A percentile compares a stretch with the other conserved stretches of the same genome.
Evolutionary conservation across 2,113 vertebrate species (phyloP).

Genomic region (Genyomyrus donnyi): DNA sequence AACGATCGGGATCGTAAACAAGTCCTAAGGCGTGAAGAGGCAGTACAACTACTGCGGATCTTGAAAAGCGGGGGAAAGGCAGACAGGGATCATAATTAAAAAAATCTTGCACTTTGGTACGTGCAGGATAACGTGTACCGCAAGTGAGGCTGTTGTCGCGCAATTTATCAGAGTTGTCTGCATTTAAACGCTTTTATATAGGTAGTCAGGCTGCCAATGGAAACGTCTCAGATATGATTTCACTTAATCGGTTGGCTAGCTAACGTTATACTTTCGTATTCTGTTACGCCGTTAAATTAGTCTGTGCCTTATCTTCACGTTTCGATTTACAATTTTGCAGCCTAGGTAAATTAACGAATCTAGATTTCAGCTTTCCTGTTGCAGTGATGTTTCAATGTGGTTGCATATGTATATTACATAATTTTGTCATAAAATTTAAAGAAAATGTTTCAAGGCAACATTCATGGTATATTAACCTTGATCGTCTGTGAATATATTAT

Average conservation of each 20-base stretch:
- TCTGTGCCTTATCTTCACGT: background rate
- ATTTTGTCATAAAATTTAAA: background rate
- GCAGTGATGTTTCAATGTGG: background rate
- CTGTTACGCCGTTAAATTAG: background rate
- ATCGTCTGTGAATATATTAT: background rate
- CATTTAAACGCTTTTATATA: background rate
- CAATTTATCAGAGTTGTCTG: background rate
- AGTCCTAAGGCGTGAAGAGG: constrained; percentile 48
- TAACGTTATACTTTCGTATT: background rate
- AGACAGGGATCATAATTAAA: background rate
- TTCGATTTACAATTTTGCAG: background rate
- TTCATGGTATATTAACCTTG: background rate
- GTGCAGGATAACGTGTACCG: background rate
- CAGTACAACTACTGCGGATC: background rate
- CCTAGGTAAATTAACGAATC: background rate
- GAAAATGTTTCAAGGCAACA: background rate
- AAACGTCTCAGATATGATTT: background rate
- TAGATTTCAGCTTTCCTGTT: background rate
- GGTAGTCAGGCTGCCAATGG: background rate
- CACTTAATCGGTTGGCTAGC: background rate
- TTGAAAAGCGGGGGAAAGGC: background rate
- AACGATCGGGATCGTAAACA: constrained; percentile 73
- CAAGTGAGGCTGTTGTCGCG: background rate
- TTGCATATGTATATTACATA: background rate
- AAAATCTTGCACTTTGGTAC: background rate